These are phyloP conservation scores for Stomatorhinus ivindoensis DNA, from an alignment of 2,113 vertebrate genomes.

Conservation along the genomic window DNA sequence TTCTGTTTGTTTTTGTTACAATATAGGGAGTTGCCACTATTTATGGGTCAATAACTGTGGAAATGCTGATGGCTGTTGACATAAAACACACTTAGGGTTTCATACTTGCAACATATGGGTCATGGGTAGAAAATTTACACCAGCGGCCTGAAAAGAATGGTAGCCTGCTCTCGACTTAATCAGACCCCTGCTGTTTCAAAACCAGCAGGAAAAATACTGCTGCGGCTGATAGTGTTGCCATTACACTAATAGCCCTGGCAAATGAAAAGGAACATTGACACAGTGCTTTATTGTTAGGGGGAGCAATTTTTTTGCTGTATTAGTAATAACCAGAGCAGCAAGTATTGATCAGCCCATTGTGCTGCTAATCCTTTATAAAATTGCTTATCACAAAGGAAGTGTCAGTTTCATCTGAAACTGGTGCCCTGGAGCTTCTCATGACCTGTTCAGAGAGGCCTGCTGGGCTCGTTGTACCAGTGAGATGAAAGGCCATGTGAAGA, in stretches of 20 bases:
- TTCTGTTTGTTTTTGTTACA: constrained; percentile 46
- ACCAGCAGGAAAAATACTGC: constrained; percentile 65
- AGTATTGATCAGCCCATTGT: constrained; percentile 97
- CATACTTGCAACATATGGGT: constrained; percentile 32
- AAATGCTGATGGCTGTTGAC: constrained; percentile 48
- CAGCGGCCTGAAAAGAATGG: constrained; percentile 38
- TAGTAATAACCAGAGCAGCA: constrained; percentile 82
- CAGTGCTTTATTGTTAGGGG: constrained; percentile 90
- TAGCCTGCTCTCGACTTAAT: constrained; percentile 69
- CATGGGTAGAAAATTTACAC: constrained; percentile 42
- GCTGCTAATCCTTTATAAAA: constrained; percentile 94
- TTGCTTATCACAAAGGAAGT: constrained; percentile 85
- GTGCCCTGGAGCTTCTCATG: constrained; percentile 45
- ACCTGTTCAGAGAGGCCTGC: neutral
- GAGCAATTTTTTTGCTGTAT: constrained; percentile 88
- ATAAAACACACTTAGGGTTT: constrained; percentile 39
- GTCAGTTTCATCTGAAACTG: constrained; percentile 64
- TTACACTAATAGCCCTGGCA: constrained; percentile 94
- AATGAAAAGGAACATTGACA: constrained; percentile 95
- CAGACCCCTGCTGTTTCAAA: constrained; percentile 63
- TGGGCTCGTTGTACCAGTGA: constrained; percentile 58
- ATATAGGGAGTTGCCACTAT: constrained; percentile 44
- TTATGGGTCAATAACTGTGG: constrained; percentile 58
- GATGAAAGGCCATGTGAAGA: constrained; percentile 70
- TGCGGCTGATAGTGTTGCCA: constrained; percentile 90